phyloP scores from a whole-genome alignment of 2,113 vertebrate species.

The Xenotilapia longispinis region DNA sequence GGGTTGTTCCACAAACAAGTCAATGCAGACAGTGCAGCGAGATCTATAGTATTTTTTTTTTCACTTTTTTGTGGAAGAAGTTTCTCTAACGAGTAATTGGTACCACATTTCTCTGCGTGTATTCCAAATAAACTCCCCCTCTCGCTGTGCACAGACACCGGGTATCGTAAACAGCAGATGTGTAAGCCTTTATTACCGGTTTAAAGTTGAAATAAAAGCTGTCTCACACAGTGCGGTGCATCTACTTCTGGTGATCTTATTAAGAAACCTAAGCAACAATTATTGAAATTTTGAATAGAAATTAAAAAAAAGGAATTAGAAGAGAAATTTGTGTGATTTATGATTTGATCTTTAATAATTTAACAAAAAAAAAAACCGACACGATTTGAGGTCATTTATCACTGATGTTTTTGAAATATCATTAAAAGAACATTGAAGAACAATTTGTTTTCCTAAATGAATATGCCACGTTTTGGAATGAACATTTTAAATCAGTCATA shows the following conservation, averaged over 20 bases:
- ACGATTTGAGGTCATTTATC: not conserved
- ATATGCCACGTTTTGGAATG: not conserved
- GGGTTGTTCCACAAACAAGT: not conserved
- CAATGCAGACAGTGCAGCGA: not conserved
- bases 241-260: not conserved
- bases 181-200: not conserved
- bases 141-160: conserved; percentile 12
- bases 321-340: not conserved
- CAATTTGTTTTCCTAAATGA: conserved; percentile 15
- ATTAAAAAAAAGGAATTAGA: not conserved
- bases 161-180: not conserved
- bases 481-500: not conserved
- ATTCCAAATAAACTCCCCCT: not conserved
- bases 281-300: not conserved
- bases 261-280: not conserved
- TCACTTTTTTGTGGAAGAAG: not conserved
- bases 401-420: not conserved
- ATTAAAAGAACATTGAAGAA: not conserved
- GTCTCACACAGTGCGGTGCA: not conserved
- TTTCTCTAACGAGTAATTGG: conserved; percentile 24
- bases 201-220: not conserved
- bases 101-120: not conserved
- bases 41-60: not conserved
- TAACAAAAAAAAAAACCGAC: not conserved
- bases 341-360: not conserved